These are phyloP conservation scores for Colostygia pectinataria DNA, from an alignment of 2,888 invertebrate species.

Conservation along the genomic window DNA sequence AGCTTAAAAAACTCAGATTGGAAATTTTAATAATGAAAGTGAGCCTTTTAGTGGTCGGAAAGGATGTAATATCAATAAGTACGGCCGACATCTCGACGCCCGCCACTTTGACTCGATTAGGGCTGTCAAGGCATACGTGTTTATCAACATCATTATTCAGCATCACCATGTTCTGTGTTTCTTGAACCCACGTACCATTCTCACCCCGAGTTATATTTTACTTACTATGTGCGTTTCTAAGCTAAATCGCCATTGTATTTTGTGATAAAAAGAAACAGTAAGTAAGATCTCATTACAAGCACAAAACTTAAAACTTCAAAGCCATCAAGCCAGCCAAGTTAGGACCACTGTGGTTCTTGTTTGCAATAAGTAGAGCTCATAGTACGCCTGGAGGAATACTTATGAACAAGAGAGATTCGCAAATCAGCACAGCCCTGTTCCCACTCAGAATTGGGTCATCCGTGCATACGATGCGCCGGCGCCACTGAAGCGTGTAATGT, in stretches of 20 bases:
- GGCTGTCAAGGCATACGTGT: constrained; percentile 14
- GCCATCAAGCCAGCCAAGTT: no score
- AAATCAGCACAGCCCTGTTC: constrained; percentile 28
- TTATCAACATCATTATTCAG: background rate
- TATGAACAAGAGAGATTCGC: background rate
- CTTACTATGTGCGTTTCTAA: no score
- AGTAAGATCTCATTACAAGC: no score
- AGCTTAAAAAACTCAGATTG: constrained; percentile 1
- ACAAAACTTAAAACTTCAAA: no score
- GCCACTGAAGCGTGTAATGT: constrained; percentile 61
- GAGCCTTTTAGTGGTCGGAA: constrained; percentile 8
- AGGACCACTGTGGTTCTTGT: no score
- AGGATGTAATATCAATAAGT: constrained; percentile 32
- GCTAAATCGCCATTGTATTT: no score
- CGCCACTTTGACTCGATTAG: constrained; percentile 27
- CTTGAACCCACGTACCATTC: no score
- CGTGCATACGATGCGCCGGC: constrained; percentile 60
- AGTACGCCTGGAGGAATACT: no score
- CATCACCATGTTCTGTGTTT: no score
- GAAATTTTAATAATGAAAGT: constrained; percentile 13
- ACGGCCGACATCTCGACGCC: constrained; percentile 36
- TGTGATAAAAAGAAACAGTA: no score
- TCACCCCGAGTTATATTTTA: no score
- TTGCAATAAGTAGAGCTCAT: no score
- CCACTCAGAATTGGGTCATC: constrained; percentile 56